Evolutionary conservation across 2,797 vertebrate genomes (phyloP), one percentile per base, ranked within the genome.

Genomic region (Siniperca scherzeri): DNA sequence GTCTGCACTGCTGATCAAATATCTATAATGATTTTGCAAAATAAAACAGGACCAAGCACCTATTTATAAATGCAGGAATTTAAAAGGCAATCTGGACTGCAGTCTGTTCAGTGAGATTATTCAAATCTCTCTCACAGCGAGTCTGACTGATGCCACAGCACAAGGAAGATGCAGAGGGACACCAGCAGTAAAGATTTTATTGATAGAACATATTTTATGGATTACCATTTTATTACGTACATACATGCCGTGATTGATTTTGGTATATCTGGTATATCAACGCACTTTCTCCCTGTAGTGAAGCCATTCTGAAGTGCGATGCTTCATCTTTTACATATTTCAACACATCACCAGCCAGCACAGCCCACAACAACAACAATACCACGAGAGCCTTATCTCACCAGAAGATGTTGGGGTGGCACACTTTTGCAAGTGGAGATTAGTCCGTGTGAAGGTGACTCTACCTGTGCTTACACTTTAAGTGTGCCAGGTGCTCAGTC

Each of bases 51-150:
- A 87, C 89, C 62, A 80, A 64, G 74, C 60, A 52, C 65, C 89
- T 93, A 94, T 95, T 95, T 92, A 93, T 94, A 95, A 93, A 93
- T 91, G 81, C 80, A 83, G 82, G 80, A 89, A 92, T 94, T 92
- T 91, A 90, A 88, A 73, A 91, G 62, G 87, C 94, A 96, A 94
- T 95, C 93, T 95, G 95, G 91, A 80, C 84, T 52, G 91, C 93
- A 95, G 92, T 94, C 94, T 96, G 93, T 93, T 96, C 82, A 73
- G 79, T 76, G 86, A 93, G 89, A 92, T 92, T 93, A 91, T 93
- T 91, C 88, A 91, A 83, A 87, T 84, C 66, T 83, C 84, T 87
- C 87, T 81, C 80, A 67, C 80, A 83, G 76, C 40, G 38, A 80
- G 79, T 85, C 77, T 77, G 86, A 86, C 71, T 77, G 88, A 90